Base-by-base conservation (phyloP, 2,113 vertebrate species). In the Caranx melampygus region DNA sequence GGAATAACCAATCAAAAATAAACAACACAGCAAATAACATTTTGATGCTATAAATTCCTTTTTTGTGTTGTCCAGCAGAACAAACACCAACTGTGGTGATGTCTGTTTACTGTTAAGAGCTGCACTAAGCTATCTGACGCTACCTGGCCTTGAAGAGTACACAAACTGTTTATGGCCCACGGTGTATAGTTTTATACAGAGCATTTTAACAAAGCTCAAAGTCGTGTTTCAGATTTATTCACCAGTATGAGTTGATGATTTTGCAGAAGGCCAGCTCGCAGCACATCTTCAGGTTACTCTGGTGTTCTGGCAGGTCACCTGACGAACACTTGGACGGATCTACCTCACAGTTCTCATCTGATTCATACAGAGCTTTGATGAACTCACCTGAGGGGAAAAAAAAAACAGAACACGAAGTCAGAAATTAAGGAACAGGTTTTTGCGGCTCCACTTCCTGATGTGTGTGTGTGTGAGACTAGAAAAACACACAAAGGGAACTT, bases 211-310 rank as follows among this genome's bases (percentile, higher is more conserved):
- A 13, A 3, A 14, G 5, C 1, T 34, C n/a, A 62, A 40, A n/a
- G 14, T 1, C 2, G 10, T 12, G 40, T 47, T 44, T 6, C n/a
- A 26, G 37, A 26, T 26, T 26, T 61, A 70, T 35, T 88, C 44
- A 93, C 98, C 98, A 99, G 95, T 99, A 99, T 37, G 98, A 99
- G 94, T 98, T 99, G 95, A 99, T 99, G 95, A 99, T 99, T 92
- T 99, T 99, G 96, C 98, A 99, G 94, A 99, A 99, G 70, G 98
- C 98, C 83, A 99, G 94, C 85, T 99, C 98, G 0, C 98, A 99
- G 95, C 98, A 99, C 98, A 99, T 99, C 87, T 98, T 99, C 92
- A 99, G 95, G 95, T 99, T 99, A 92, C 98, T 96, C 94, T 99
- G 98, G 85, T 99, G 98, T 35, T 99, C 97, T 0, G 91, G 94